Base-by-base conservation (phyloP, 1,140 invertebrate species). In the Aphaenogaster rudis region DNA sequence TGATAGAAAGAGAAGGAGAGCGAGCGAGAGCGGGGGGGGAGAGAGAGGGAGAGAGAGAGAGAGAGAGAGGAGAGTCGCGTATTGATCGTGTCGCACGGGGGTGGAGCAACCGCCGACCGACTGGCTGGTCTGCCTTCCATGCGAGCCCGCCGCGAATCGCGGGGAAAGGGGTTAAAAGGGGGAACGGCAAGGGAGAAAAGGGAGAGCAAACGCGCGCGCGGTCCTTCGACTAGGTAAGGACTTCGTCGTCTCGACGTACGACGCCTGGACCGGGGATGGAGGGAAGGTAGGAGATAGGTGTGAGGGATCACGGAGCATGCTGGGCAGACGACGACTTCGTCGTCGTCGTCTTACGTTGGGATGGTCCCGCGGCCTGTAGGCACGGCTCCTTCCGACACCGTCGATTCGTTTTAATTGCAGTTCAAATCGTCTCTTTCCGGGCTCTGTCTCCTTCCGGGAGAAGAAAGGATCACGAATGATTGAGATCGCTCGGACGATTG, bases 41-140 rank as follows among this genome's bases (percentile, higher is more conserved):
- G 67, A 79, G 67, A 80, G 67, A 78, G 81, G 88, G 72, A 78
- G 84, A 81, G 80, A 80, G 81, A 66, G 71, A 79, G 74, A 88
- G 88, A 78, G 76, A 88, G 88, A 90, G 87, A 87, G 90, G 88
- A 90, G 84, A 92, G 84, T 93, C 91, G 93, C 90, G 94, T 94
- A 95, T 94, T 94, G 94, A 95, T 95, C 94, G 93, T 92, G 94
- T 94, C 94, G 94, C 94, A 93, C 93, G 93, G 93, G 94, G 94
- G 94, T 94, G 94, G 93, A 94, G 93, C 93, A 93, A 93, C 89
- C 93, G 93, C 89, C 94, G 93, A 93, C 92, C 92, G 93, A 94
- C 94, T 94, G 92, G 93, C 92, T 92, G 79, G 88, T 90, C 91
- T 91, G 90, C 91, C 92, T 94, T 90, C 93, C 92, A 92, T 92